These are phyloP conservation scores for Drosophila obscura DNA, from an alignment of 1,140 invertebrate species.

Conservation along the genomic window DNA sequence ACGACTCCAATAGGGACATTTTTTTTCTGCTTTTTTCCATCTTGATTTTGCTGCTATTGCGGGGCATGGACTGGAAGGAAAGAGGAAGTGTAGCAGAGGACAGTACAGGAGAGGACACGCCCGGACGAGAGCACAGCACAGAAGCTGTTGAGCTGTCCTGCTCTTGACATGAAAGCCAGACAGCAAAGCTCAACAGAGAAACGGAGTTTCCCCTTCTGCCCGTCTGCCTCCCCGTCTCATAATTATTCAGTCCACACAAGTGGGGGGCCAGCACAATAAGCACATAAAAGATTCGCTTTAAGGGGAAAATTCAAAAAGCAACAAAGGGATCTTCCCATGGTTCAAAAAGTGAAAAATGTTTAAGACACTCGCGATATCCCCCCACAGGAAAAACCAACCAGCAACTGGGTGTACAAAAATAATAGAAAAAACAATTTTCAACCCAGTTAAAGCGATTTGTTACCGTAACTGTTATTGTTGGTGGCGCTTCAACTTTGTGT, in stretches of 20 bases:
- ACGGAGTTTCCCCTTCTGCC: not conserved
- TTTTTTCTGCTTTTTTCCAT: conserved; percentile 4
- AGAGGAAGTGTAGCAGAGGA: conserved; percentile 13
- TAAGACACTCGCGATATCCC: conserved; percentile 16
- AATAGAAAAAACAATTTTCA: conserved; percentile 57
- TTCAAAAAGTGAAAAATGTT: conserved; percentile 47
- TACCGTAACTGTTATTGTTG: conserved; percentile 46
- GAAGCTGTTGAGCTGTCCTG: conserved; percentile 13
- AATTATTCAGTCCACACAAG: conserved; percentile 7
- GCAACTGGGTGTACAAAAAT: conserved; percentile 10
- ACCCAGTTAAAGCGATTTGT: conserved; percentile 65
- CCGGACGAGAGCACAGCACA: conserved; percentile 10
- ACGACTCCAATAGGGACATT: conserved; percentile 22
- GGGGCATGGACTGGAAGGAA: not conserved
- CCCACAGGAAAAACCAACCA: not conserved
- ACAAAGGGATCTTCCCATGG: conserved; percentile 17
- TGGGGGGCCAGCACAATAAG: not conserved
- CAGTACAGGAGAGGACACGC: not conserved
- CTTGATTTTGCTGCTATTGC: conserved; percentile 14
- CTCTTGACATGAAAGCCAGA: conserved; percentile 17
- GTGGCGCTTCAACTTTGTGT: conserved; percentile 22
- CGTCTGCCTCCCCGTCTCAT: not conserved
- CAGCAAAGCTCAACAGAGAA: conserved; percentile 2
- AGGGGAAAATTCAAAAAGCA: not conserved
- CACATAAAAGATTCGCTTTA: conserved; percentile 10